Evolutionary conservation across 2,797 vertebrate genomes (phyloP), one percentile per base, ranked within the genome.

Genomic region (Lepus townsendii): DNA sequence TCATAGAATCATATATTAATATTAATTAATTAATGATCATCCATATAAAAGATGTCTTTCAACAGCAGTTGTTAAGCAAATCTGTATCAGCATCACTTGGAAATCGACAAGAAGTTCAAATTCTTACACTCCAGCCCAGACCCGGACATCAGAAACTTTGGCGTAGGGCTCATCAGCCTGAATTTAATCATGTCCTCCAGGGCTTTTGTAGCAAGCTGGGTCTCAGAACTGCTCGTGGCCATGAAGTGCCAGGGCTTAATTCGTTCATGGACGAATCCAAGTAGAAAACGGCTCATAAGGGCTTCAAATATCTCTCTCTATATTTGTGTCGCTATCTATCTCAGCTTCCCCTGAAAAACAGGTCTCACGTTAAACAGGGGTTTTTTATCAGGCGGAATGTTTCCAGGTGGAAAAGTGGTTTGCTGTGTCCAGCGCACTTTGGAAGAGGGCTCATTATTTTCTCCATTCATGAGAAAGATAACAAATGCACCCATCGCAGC

Each of bases 401-500:
- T 87, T 71, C 78, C 60, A 88, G 87, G 91, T 83, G 62, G 88
- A 76, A 88, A 90, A 88, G 88, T 24, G 79, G 85, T 82, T 80
- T 63, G 90, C 75, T 66, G 94, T 83, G 62, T 75, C 68, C 93
- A 93, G 85, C 52, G 60, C 66, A 30, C 66, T 80, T 66, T 62
- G 91, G 78, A 95, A 92, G 87, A 79, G 83, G 0, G 6, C 78
- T 50, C 75, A 69, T 94, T 88, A 95, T 92, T 42, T 84, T 62
- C 52, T 38, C 26, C 85, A 57, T 92, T 91, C 93, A 71, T 13
- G 78, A 93, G 90, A 86, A 90, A 93, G 80, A 84, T 92, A 90
- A 91, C 72, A 77, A 88, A 83, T 47, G 88, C 20, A 52, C 63
- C 82, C 72, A 22, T 5, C 17, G 80, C 92, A 94, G 96, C 95